Base-by-base conservation (phyloP, 2,888 invertebrate genomes). In the Timema cristinae region DNA sequence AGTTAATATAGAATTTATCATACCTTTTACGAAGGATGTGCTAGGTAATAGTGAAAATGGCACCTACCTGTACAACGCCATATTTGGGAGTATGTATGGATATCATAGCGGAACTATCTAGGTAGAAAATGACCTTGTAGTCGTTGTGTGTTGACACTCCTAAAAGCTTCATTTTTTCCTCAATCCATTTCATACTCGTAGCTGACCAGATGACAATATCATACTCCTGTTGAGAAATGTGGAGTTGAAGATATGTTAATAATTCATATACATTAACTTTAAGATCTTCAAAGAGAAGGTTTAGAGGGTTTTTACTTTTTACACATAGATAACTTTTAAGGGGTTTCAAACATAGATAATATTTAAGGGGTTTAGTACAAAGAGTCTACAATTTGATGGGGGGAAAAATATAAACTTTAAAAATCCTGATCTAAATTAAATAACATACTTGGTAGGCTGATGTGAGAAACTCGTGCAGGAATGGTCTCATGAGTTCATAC, bases 121-220 rank as follows among this genome's bases (percentile, higher is more conserved):
- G 83, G 82, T 96, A 92, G 83, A 97, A 97, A 81, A 92, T 89
- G 73, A 98, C 91, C 84, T 96, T 97, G 80, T 97, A 98, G 75
- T 91, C 89, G 0, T 89, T 86, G 81, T 97, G 90, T 5, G 86
- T 87, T 0, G 91, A 86, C 0, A 98, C 96, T 0, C 97, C 97
- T 0, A 98, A 84, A 66, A 97, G 83, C 73, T 92, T 90, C 97
- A 98, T 97, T 83, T 98, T 98, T 79, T 97, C 96, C 78, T 97
- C 94, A 66, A 98, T 97, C 97, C 97, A 98, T 79, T 95, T 96
- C 97, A 98, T 97, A 74, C 94, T 93, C 0, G 98, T 98, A 0
- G 98, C 98, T 6, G 98, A 98, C 98, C 98, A 98, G 76, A 98
- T 97, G 0, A 95, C 97, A 76, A 98, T 97, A 79, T 98, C 98